A percentile compares a stretch with the other conserved stretches of the same genome.
Evolutionary conservation across 2,888 invertebrate genomes (phyloP).

Genomic region (Dugesia japonica): DNA sequence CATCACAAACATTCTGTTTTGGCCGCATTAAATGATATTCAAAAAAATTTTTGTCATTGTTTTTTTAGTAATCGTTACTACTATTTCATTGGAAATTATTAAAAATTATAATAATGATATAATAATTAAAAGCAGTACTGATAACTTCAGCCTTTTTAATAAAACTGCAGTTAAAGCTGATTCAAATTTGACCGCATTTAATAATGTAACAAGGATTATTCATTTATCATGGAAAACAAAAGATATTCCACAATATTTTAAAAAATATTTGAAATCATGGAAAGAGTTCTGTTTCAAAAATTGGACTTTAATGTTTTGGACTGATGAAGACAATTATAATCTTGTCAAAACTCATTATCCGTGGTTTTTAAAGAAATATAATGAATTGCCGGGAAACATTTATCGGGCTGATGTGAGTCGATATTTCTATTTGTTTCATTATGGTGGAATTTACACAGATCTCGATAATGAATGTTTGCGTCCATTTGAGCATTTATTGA

Average conservation of each 20-base stretch:
- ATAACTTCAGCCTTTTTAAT: too few species aligned
- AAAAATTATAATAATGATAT: too few species aligned
- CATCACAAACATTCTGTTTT: too few species aligned
- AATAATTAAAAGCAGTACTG: too few species aligned
- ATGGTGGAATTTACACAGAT: neutral
- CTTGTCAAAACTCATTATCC: neutral
- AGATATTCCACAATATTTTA: neutral
- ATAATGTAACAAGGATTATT: neutral
- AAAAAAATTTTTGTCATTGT: too few species aligned
- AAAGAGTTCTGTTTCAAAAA: neutral
- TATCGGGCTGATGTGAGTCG: slow-evolving; percentile 7
- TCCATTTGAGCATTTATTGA: neutral
- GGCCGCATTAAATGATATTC: too few species aligned
- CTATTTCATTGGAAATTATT: too few species aligned
- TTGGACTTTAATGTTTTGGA: neutral
- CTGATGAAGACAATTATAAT: neutral
- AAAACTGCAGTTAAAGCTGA: too few species aligned
- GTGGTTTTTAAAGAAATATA: neutral
- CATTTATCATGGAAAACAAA: neutral
- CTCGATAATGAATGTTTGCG: neutral
- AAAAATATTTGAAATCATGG: neutral
- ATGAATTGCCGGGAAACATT: neutral
- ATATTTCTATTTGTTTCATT: slow-evolving; percentile 10
- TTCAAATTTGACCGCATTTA: too few species aligned
- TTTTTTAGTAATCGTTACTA: too few species aligned